A percentile compares a stretch with the other conserved stretches of the same genome.
Conservation (phyloP, 2,888 invertebrate genomes). For the Steromphala cineraria region DNA sequence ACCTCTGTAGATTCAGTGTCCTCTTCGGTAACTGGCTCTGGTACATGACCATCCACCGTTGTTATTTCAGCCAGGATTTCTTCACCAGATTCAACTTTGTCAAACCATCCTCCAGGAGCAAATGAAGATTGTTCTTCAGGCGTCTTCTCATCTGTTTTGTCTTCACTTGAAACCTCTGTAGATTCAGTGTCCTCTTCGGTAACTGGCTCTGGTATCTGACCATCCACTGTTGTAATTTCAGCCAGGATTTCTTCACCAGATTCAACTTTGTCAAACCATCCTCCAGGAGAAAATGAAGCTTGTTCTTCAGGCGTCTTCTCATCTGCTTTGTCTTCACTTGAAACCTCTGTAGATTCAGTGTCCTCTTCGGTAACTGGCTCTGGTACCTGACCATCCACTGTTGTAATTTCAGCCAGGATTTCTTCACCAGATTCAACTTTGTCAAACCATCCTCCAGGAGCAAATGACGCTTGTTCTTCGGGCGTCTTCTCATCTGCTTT, state of each 20-base stretch:
- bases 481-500: not conserved
- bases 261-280: slow-evolving; percentile 8
- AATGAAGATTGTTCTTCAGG: not conserved
- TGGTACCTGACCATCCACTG: not conserved
- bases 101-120: not conserved
- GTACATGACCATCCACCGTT: slow-evolving; percentile 12
- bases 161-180: not conserved
- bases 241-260: not conserved
- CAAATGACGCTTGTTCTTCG: not conserved
- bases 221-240: not conserved
- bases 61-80: slow-evolving; percentile 1
- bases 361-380: not conserved
- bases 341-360: not conserved
- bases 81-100: not conserved
- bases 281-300: not conserved
- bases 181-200: not conserved
- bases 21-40: not conserved
- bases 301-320: not conserved
- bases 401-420: not conserved
- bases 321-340: not conserved
- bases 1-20: not conserved
- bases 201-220: not conserved
- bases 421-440: not conserved
- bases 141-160: not conserved
- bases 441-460: slow-evolving; percentile 3